Base-by-base conservation (phyloP, 2,113 vertebrate species). In the Notothenia coriiceps region DNA sequence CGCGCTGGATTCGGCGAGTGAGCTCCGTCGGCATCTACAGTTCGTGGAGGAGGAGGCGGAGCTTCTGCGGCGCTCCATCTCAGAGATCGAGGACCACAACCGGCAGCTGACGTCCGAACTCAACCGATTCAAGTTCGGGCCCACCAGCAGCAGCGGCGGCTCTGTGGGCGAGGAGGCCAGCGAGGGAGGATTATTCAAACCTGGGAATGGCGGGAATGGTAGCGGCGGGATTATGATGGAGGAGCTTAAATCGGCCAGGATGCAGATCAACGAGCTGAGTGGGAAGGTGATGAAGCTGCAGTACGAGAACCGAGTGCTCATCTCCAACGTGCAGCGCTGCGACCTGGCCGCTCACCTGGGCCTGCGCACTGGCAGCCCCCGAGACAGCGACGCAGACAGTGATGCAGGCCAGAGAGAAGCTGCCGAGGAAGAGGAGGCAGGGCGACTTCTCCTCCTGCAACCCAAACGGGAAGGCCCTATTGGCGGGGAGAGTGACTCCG, bases 31-130 rank as follows among this genome's bases (percentile, higher is more conserved):
- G 14, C 98, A 99, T 89, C 93, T 99, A 71, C 98, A 99, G 82
- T 99, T 99, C 4, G 97, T 99, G 70, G 98, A 99, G 85, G 98
- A 99, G 86, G 98, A 99, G 86, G 98, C 98, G 0, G 98, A 98
- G 88, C 92, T 99, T 33, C 90, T 99, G 70, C 95, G 98, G 15
- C 94, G 98, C 60, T 99, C 98, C 2, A 97, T 99, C 82, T 96
- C 97, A 0, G 98, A 99, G 93, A 97, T 99, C 0, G 98, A 99
- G 85, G 98, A 99, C 93, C 98, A 98, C 93, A 99, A 99, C 90
- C 95, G 96, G 79, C 96, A 98, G 89, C 89, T 99, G 64, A 98
- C 97, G 0, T 96, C 96, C 0, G 98, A 99, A 85, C 95, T 99
- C 67, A 98, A 96, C 88, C 97, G 96, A 82, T 97, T 99, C 88